These are phyloP conservation scores for Leucophenga montana DNA, from an alignment of 2,888 invertebrate species.

Conservation along the genomic window DNA sequence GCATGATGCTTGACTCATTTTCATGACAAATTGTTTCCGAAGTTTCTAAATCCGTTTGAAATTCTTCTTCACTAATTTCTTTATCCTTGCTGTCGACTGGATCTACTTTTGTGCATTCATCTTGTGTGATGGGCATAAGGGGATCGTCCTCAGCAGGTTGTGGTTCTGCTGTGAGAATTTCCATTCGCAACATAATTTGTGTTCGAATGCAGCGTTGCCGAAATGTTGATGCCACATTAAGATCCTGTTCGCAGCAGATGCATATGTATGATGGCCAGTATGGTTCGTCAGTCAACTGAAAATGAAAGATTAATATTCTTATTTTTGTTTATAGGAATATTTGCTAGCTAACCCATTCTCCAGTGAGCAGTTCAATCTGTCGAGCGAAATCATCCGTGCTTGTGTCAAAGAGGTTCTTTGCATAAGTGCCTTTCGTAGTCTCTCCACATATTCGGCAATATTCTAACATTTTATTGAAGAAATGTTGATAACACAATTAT, in stretches of 20 bases:
- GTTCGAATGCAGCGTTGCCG: conserved; percentile 53
- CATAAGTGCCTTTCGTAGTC: conserved; percentile 44
- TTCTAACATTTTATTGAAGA: conserved; percentile 41
- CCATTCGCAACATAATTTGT: conserved; percentile 44
- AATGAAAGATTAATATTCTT: conserved; percentile 14
- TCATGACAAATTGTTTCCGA: neutral
- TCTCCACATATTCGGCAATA: conserved; percentile 56
- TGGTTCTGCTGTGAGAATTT: neutral
- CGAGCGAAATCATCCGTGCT: conserved; percentile 48
- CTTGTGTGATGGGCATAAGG: neutral
- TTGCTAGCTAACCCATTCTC: conserved; percentile 48
- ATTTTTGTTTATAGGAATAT: neutral
- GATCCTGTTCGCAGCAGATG: conserved; percentile 48
- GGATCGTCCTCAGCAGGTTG: neutral
- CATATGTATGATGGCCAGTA: conserved; percentile 48
- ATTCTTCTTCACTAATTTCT: neutral
- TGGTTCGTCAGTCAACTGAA: conserved; percentile 40
- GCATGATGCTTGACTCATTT: too few relatives aligned
- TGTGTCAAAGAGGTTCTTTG: conserved; percentile 48
- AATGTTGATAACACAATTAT: neutral
- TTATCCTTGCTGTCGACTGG: neutral
- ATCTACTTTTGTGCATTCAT: neutral
- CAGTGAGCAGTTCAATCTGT: conserved; percentile 54
- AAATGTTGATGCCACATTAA: conserved; percentile 49
- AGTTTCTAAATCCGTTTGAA: neutral